Percentiles rank a stretch among this genome's conserved stretches.
Conservation (phyloP, 1,140 invertebrate species). For the Himalopsyche phryganea region DNA sequence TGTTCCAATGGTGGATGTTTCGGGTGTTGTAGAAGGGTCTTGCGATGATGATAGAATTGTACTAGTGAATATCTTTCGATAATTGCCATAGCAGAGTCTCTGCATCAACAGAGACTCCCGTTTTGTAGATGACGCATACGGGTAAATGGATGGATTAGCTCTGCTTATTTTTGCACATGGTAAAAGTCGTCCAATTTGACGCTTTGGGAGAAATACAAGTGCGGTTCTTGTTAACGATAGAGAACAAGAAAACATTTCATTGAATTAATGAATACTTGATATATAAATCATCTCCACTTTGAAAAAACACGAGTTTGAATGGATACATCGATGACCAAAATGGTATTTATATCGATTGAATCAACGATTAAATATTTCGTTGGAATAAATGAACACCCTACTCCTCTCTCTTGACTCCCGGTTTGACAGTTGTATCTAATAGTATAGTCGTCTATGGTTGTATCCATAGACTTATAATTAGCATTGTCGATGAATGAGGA, state of each 20-base stretch:
- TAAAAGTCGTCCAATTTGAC: background rate
- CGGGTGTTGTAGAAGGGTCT: background rate
- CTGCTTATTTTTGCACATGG: background rate
- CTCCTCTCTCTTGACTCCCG: too few relatives aligned
- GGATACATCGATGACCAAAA: too few relatives aligned
- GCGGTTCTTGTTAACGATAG: background rate
- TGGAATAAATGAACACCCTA: too few relatives aligned
- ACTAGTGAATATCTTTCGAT: background rate
- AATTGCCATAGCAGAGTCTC: background rate
- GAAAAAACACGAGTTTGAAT: too few relatives aligned
- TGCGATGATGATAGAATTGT: background rate
- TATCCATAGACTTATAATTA: too few relatives aligned
- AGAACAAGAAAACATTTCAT: background rate
- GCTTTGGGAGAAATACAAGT: background rate
- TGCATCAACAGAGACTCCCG: background rate
- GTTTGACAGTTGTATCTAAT: too few relatives aligned
- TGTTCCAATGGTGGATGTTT: constrained; percentile 40
- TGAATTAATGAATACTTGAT: too few relatives aligned
- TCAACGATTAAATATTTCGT: too few relatives aligned
- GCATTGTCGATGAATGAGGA: too few relatives aligned
- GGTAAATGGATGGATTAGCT: background rate
- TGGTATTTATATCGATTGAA: too few relatives aligned
- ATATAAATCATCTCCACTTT: too few relatives aligned
- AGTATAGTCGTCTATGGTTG: too few relatives aligned
- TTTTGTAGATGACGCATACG: background rate